Evolutionary conservation across 2,113 vertebrate genomes (phyloP).

Genomic region (Malurus elegans): DNA sequence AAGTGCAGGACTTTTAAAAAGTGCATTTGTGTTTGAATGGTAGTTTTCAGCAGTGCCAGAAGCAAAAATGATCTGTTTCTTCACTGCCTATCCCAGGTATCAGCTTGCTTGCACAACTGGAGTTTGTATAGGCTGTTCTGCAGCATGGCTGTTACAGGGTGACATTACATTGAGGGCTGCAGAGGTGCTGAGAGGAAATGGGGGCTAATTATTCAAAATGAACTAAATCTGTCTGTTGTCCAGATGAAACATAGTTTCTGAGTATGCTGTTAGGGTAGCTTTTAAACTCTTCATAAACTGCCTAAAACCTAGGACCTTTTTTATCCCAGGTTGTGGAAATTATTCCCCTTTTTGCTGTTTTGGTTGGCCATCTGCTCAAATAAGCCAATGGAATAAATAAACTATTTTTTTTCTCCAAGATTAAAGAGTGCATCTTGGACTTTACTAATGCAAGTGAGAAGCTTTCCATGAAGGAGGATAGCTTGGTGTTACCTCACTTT

Average conservation of each 20-base stretch:
- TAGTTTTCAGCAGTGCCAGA: neutral
- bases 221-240: neutral
- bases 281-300: constrained; percentile 41
- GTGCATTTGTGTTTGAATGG: neutral
- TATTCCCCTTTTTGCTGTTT: neutral
- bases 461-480: neutral
- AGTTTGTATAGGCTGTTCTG: neutral
- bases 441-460: neutral
- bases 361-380: neutral
- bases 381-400: neutral
- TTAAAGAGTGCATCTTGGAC: neutral
- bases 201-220: neutral
- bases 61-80: neutral
- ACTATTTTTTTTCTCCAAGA: neutral
- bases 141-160: fast-evolving
- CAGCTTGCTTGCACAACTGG: neutral
- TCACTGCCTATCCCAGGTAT: neutral
- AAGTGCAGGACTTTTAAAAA: neutral
- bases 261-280: neutral
- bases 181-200: neutral
- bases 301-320: neutral
- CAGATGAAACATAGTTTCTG: neutral
- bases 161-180: neutral
- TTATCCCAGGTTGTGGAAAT: neutral
- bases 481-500: neutral